Base-by-base conservation (phyloP, 1,140 invertebrate genomes). In the Glomeris maerens region DNA sequence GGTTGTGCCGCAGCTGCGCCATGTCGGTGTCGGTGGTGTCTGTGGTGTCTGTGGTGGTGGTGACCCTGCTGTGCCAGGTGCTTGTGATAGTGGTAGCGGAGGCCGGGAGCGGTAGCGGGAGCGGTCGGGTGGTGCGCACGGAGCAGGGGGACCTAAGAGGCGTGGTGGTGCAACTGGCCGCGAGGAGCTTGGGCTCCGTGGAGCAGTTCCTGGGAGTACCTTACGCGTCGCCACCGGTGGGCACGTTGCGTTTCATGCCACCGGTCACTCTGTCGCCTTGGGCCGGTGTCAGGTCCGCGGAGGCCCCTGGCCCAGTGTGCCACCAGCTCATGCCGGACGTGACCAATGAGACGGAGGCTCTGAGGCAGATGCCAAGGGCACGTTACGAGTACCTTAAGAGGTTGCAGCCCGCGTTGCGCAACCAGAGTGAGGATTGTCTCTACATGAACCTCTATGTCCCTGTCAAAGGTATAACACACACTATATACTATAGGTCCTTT, bases 401-500 rank as follows among this genome's bases (percentile, higher is more conserved):
- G 46, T 66, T 88, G n/a, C 62, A 81, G 45, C 78, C 80, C 0
- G 79, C 78, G 59, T 68, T 94, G 23, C 72, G 68, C 45, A 78
- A 87, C 55, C 83, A 93, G 66, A 84, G 76, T 45, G 91, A 95
- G 69, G 89, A 96, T 66, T 96, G 91, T 62, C 68, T 95, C 5
- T 90, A 89, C 63, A 72, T 96, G 45, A 95, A 95, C 65, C 79
- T 96, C 50, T 95, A 91, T 62, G 78, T 85, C n/a, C 90, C 91
- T 50, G 79, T 78, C 68, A 80, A 78, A 69, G 81, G 81, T 84
- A 60, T 77, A 78, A 38, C 31, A 10, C 31, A 36, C n/a, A n/a
- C n/a, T n/a, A n/a, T n/a, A n/a, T n/a, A n/a, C n/a, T n/a, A n/a
- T n/a, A n/a, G n/a, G n/a, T n/a, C n/a, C n/a, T n/a, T n/a, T n/a